Base-by-base conservation (phyloP, 2,113 vertebrate genomes). In the Pelodiscus sinensis region DNA sequence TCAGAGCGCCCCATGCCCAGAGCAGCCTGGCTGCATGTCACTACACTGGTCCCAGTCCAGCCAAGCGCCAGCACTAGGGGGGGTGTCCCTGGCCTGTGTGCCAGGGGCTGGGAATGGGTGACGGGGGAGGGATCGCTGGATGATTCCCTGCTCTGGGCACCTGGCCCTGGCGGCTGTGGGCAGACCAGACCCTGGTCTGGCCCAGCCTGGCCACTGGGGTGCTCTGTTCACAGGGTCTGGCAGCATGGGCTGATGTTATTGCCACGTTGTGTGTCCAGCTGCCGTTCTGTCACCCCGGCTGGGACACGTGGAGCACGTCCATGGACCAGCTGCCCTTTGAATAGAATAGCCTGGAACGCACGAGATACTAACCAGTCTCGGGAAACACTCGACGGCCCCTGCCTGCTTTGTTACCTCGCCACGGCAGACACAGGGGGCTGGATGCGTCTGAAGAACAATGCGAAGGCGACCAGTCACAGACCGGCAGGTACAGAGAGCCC, bases 401-500 rank as follows among this genome's bases (percentile, higher is more conserved):
- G 27, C 21, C 81, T 31, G 65, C 88, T 22, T 80, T 55, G 57
- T 77, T 82, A 25, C 8, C 21, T 58, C 79, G 44, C 7, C 0
- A 0, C 0, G 6, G 88, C 0, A 4, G n/a, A 25, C 13, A 7
- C 54, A 44, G 85, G 44, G 60, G 68, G 79, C 44, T 27, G 22
- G 92, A 90, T 92, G 95, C 96, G 96, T 94, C 90, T 97, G 91
- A 97, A 97, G 97, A 96, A 95, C 91, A 82, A 92, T 91, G 91
- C 90, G 94, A 97, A 96, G 97, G 96, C 97, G 95, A 81, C 91
- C 8, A 92, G 96, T 98, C 96, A 83, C 78, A 18, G 93, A 95
- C 90, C 96, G 97, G 97, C 96, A 97, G 98, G 97, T 96, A 91
- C 87, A 73, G 96, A 97, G 97, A 97, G 94, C 97, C 86, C 97